These are phyloP conservation scores for Oscheius sp. DNA, from an alignment of 2,888 invertebrate species.

Conservation along the genomic window DNA sequence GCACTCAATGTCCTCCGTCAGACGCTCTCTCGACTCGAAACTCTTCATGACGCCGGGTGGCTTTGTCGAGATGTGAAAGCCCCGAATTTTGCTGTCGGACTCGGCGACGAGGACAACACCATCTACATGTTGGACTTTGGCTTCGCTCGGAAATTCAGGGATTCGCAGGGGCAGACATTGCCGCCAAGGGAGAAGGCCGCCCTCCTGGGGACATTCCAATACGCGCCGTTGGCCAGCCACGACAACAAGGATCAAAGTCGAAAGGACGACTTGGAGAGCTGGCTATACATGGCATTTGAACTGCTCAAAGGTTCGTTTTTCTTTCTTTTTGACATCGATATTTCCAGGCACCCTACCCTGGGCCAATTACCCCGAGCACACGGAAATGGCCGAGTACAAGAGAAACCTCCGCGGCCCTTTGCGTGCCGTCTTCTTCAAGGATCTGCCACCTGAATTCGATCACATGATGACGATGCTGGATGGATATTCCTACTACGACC, in stretches of 20 bases:
- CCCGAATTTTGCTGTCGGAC: conserved; percentile 67
- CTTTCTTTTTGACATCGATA: no score
- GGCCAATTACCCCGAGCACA: conserved; percentile 36
- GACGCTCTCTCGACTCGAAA: conserved; percentile 60
- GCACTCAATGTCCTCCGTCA: conserved; percentile 59
- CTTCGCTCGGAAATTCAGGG: conserved; percentile 66
- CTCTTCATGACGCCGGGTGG: conserved; percentile 63
- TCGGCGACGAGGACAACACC: conserved; percentile 45
- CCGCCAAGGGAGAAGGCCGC: conserved; percentile 62
- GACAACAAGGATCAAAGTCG: conserved; percentile 64
- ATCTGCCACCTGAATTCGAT: conserved; percentile 58
- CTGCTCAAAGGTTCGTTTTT: conserved; percentile 46
- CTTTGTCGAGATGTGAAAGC: conserved; percentile 67
- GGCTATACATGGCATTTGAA: conserved; percentile 68
- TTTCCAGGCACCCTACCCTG: conserved; percentile 51
- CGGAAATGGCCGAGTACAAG: conserved; percentile 46
- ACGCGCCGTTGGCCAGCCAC: conserved; percentile 61
- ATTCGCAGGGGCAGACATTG: conserved; percentile 58
- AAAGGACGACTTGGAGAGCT: conserved; percentile 66
- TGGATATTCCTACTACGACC: conserved; percentile 47
- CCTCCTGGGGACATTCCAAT: conserved; percentile 66
- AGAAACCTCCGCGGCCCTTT: conserved; percentile 39
- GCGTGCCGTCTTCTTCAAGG: conserved; percentile 50
- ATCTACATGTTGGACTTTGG: conserved; percentile 70
- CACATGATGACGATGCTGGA: conserved; percentile 60